phyloP scores from a whole-genome alignment of 1,140 invertebrate species.

The Ylistrum balloti region DNA sequence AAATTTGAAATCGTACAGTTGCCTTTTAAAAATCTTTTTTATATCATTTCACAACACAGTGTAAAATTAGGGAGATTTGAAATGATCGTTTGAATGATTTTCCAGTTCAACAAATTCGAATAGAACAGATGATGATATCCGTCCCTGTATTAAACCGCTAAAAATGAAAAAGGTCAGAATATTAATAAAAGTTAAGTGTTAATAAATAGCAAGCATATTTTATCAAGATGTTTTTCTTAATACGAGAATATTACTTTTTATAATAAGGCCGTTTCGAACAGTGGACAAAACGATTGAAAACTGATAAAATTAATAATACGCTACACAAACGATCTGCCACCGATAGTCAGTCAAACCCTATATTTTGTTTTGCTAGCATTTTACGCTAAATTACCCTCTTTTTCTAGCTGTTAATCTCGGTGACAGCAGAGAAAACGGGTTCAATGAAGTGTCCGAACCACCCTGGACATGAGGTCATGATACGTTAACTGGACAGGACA shows the following conservation, averaged over 20 bases:
- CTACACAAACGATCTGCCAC: background rate
- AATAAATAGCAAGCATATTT: constrained; percentile 21
- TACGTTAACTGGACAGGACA: constrained; percentile 32
- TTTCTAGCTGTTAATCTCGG: constrained; percentile 4
- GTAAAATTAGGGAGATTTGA: background rate
- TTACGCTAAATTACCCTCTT: constrained; percentile 34
- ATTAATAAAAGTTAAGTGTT: constrained; percentile 30
- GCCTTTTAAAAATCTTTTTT: background rate
- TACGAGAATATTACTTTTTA: background rate
- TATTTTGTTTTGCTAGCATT: constrained; percentile 40
- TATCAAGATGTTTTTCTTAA: constrained; percentile 1
- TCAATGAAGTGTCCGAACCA: constrained; percentile 32
- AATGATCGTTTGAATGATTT: background rate
- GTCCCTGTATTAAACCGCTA: background rate
- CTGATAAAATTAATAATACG: constrained; percentile 40
- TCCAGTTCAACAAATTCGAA: background rate
- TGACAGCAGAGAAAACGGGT: background rate
- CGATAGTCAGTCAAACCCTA: constrained; percentile 23
- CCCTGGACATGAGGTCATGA: constrained; percentile 23
- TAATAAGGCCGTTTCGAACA: background rate
- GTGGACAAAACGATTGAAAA: constrained; percentile 34
- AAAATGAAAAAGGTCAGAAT: constrained; percentile 16
- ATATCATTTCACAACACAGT: constrained; percentile 9
- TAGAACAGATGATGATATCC: background rate
- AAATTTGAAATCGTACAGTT: background rate